Percentiles rank a stretch among this genome's conserved stretches.
Conservation (phyloP, 2,888 invertebrate genomes). For the Boloria selene region DNA sequence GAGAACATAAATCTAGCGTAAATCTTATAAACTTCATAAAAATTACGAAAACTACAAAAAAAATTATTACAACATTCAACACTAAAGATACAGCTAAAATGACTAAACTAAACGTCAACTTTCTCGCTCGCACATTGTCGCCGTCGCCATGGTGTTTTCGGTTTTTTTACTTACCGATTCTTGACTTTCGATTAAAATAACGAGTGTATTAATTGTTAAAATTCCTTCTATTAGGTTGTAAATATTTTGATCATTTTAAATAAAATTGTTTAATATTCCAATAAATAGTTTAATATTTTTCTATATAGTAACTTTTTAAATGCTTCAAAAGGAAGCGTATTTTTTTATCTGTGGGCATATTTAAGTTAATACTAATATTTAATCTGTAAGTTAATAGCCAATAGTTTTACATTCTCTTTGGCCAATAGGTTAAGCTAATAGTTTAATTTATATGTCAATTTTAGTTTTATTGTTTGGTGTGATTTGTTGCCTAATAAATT, state of each 20-base stretch:
- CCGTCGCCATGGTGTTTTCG: conserved; percentile 30
- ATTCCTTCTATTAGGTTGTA: not conserved
- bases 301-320: no score
- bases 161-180: conserved; percentile 21
- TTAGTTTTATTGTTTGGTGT: conserved; percentile 26
- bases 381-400: no score
- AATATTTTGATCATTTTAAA: no score
- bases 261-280: no score
- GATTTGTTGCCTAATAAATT: conserved; percentile 8
- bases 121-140: conserved; percentile 32
- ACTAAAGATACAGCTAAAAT: conserved; percentile 36
- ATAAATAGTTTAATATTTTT: no score
- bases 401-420: not conserved
- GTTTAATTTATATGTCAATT: conserved; percentile 9
- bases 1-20: conserved; percentile 54
- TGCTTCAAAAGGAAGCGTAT: not conserved
- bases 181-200: conserved; percentile 1
- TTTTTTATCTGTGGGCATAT: conserved; percentile 9
- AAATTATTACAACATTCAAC: conserved; percentile 46
- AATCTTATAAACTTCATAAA: conserved; percentile 49
- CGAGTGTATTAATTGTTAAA: not conserved
- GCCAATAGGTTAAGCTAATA: not conserved
- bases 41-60: conserved; percentile 47
- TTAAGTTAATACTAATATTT: no score
- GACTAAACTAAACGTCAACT: conserved; percentile 23